These are phyloP conservation scores for Aphelocoma coerulescens DNA, from an alignment of 2,113 vertebrate genomes.

Conservation along the genomic window DNA sequence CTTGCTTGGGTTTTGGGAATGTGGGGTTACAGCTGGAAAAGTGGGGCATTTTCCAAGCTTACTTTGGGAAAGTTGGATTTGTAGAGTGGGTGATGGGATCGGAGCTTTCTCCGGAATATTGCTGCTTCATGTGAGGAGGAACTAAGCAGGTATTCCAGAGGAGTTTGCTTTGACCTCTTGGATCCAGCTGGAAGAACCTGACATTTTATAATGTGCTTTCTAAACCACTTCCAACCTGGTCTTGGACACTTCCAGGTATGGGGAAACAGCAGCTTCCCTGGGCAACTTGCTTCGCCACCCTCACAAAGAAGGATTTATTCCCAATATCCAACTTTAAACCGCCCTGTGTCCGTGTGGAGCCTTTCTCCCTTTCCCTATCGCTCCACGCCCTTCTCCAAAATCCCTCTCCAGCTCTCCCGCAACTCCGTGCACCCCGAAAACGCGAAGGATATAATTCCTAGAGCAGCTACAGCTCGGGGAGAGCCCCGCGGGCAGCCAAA, in stretches of 20 bases:
- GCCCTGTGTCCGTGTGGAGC: rapidly evolving
- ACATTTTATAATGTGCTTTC: not conserved
- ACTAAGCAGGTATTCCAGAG: not conserved
- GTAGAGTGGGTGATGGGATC: rapidly evolving
- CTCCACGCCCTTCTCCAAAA: not conserved
- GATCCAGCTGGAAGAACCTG: not conserved
- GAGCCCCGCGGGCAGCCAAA: not conserved
- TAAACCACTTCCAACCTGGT: not conserved
- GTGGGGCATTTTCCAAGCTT: rapidly evolving
- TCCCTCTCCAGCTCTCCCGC: not conserved
- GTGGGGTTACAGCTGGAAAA: rapidly evolving
- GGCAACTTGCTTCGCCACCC: not conserved
- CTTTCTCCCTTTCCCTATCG: not conserved
- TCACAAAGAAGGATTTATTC: not conserved
- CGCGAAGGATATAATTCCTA: not conserved
- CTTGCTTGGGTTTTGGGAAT: not conserved
- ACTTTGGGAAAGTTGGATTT: not conserved
- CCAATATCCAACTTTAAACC: not conserved
- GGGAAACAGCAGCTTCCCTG: not conserved
- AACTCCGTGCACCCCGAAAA: no score
- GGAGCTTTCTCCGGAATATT: not conserved
- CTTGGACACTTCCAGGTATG: not conserved
- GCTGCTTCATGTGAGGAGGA: rapidly evolving
- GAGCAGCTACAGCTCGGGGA: not conserved
- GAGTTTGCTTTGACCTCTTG: not conserved